Conservation (phyloP, 2,113 vertebrate genomes). For the Psephotus haematonotus region DNA sequence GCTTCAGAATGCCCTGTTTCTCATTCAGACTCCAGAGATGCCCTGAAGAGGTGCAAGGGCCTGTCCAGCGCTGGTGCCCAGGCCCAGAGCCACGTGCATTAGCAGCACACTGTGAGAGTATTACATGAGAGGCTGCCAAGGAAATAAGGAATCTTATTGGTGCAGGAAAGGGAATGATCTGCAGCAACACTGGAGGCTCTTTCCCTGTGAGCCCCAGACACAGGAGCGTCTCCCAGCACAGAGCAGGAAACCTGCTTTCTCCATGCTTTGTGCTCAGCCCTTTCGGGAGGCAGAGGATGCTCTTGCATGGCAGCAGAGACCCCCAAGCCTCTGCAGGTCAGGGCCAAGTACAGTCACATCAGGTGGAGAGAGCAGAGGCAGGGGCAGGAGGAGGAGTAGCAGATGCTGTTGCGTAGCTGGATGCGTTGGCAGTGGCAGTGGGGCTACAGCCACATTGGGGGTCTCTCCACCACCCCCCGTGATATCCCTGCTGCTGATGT, state of each 20-base stretch:
- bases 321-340: neutral
- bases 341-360: neutral
- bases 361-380: neutral
- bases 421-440: neutral
- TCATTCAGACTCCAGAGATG: neutral
- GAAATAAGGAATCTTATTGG: neutral
- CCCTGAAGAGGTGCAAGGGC: neutral
- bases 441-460: neutral
- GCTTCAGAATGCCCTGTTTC: neutral
- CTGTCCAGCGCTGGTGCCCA: neutral
- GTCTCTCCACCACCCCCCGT: neutral
- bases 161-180: neutral
- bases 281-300: neutral
- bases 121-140: neutral
- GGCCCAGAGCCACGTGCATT: neutral
- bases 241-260: no score
- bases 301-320: neutral
- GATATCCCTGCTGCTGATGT: neutral
- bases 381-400: no score
- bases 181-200: neutral
- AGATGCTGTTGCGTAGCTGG: neutral
- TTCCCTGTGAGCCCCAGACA: neutral
- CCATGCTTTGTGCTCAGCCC: rapidly evolving
- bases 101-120: rapidly evolving
- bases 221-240: neutral